Evolutionary conservation across 2,888 invertebrate genomes (phyloP).

Genomic region (Lissonota sp.): DNA sequence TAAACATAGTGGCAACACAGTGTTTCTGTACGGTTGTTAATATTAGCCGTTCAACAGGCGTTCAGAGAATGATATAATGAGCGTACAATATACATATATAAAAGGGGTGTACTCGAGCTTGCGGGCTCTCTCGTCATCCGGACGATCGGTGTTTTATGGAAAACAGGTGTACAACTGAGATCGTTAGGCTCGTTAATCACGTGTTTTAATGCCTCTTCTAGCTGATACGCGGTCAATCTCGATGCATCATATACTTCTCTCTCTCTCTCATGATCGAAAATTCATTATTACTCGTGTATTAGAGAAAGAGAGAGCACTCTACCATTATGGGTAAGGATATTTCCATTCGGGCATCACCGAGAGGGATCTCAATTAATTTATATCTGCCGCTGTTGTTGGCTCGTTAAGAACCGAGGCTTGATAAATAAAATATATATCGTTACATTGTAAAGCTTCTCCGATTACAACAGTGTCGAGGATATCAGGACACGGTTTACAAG

Average conservation of each 20-base stretch:
- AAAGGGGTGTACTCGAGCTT: slow-evolving; percentile 44
- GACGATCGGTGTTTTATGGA: slow-evolving; percentile 62
- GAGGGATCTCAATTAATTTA: slow-evolving; percentile 37
- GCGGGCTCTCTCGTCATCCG: slow-evolving; percentile 35
- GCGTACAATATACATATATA: slow-evolving; percentile 30
- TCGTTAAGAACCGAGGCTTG: slow-evolving; percentile 36
- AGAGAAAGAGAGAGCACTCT: not conserved
- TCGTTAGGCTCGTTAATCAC: slow-evolving; percentile 64
- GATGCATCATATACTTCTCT: slow-evolving; percentile 18
- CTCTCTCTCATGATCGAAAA: slow-evolving; percentile 46
- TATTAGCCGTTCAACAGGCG: slow-evolving; percentile 34
- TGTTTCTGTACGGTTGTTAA: slow-evolving; percentile 26
- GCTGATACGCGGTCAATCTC: slow-evolving; percentile 49
- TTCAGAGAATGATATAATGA: slow-evolving; percentile 48
- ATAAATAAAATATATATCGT: slow-evolving; percentile 50
- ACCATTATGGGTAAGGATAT: not conserved
- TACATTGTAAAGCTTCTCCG: slow-evolving; percentile 55
- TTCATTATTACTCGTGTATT: slow-evolving; percentile 16
- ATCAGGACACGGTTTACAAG: slow-evolving; percentile 2
- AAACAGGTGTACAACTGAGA: slow-evolving; percentile 60
- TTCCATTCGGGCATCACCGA: not conserved
- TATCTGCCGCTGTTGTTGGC: slow-evolving; percentile 16
- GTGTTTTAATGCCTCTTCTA: slow-evolving; percentile 29
- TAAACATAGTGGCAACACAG: not conserved
- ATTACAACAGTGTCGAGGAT: slow-evolving; percentile 35